Evolutionary conservation across 2,113 vertebrate genomes (phyloP).

Genomic region (Buteo buteo): DNA sequence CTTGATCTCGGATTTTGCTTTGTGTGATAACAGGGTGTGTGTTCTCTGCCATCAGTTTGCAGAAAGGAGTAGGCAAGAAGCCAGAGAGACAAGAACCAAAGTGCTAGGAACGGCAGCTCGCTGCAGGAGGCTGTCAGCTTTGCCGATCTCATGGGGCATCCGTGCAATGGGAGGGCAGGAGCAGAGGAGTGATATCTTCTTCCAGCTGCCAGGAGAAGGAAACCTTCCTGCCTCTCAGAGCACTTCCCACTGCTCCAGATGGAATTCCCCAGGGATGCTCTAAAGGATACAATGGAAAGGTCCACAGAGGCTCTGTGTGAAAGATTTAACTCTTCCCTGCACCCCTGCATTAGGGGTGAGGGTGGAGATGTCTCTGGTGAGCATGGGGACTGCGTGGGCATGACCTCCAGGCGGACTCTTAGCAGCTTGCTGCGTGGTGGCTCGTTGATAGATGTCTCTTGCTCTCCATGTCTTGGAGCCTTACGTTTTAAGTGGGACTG

Average conservation of each 20-base stretch:
- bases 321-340: not conserved
- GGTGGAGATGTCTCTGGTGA: not conserved
- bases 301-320: not conserved
- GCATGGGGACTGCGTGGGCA: not conserved
- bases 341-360: accelerated
- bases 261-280: not conserved
- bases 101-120: not conserved
- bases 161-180: not conserved
- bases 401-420: not conserved
- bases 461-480: not conserved
- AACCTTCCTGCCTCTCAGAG: not conserved
- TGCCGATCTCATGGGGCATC: accelerated
- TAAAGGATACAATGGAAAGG: not conserved
- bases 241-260: not conserved
- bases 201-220: not conserved
- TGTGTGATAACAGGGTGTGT: constrained; percentile 2
- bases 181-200: not conserved
- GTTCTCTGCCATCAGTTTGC: not conserved
- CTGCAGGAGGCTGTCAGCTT: not conserved
- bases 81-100: not conserved
- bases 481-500: not conserved
- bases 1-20: constrained; percentile 34
- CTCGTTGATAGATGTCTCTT: not conserved
- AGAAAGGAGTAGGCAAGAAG: not conserved
- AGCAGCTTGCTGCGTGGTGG: accelerated